Base-by-base conservation (phyloP, 2,888 invertebrate species). In the Cyclophora albipunctata region DNA sequence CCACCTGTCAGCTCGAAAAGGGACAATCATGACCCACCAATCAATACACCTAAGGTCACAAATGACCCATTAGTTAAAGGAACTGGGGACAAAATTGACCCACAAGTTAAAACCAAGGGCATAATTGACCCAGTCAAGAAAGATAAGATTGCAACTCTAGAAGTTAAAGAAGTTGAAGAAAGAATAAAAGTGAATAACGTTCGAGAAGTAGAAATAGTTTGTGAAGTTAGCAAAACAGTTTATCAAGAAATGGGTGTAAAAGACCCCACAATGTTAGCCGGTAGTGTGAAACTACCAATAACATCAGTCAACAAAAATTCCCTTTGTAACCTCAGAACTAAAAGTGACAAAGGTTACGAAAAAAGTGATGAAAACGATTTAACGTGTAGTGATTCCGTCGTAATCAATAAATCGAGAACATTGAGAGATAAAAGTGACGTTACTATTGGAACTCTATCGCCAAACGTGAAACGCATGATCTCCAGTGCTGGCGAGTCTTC, bases 391-490 rank as follows among this genome's bases (percentile, higher is more conserved):
- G 83, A 84, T 64, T 62, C 66, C 47, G 60, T 69, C 53, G 48
- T 70, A 53, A 78, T 69, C 63, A 71, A 73, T 46, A 64, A 78
- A 53, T 77, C 79, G 68, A 84, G 80, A 64, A 80, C 78, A 59
- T 70, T 81, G 49, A 81, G 75, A 65, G 86, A 86, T 55, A 81
- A 81, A 63, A 70, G 69, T 64, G 69, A 84, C 50, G 63, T 73
- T 50, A 69, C 85, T 45, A 91, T 91, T 66, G 89, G 89, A 50
- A 89, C 90, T 66, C 78, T 91, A 7, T 91, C 91, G 20, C 91
- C 91, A 3, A 91, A 90, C 64, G 91, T 92, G 3, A 91, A 91
- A 70, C 81, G 91, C 57, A 91, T 92, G 80, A 83, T 92, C 55
- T 90, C 91, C 3, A 85, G 91, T 71, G 90, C 91, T 5, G 71